Conservation (phyloP, 2,888 invertebrate genomes). For the Sipunculus nudus region DNA sequence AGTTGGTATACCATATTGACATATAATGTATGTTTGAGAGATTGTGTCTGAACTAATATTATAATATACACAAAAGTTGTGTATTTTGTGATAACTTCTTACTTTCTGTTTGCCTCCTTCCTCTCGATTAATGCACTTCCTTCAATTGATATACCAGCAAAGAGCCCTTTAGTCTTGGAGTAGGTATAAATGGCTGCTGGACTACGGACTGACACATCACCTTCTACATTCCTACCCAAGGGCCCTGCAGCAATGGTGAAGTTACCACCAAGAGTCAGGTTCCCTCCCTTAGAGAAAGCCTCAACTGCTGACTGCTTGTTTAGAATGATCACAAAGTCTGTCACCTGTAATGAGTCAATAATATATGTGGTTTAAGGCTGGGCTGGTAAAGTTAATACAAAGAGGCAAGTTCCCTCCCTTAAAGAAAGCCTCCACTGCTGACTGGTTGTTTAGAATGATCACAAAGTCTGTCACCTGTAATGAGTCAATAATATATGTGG, state of each 20-base stretch:
- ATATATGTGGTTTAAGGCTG: background rate
- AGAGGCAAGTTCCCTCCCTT: slow-evolving; percentile 63
- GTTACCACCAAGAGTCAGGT: slow-evolving; percentile 61
- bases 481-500: too few species aligned
- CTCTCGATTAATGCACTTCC: slow-evolving; percentile 61
- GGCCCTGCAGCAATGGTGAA: slow-evolving; percentile 64
- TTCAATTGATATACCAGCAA: slow-evolving; percentile 63
- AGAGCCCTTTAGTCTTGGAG: slow-evolving; percentile 60
- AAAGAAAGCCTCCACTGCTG: slow-evolving; percentile 61
- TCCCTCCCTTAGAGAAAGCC: slow-evolving; percentile 63
- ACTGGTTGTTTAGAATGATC: slow-evolving; percentile 55
- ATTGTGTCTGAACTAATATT: too few species aligned
- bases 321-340: slow-evolving; percentile 62
- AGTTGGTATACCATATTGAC: too few species aligned
- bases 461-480: slow-evolving; percentile 62
- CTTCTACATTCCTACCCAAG: slow-evolving; percentile 45
- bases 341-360: slow-evolving; percentile 56
- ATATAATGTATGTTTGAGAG: too few species aligned
- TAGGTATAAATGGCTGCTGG: slow-evolving; percentile 62
- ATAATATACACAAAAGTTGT: too few species aligned
- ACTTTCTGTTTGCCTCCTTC: slow-evolving; percentile 64
- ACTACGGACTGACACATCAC: slow-evolving; percentile 54
- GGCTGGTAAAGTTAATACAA: slow-evolving; percentile 58
- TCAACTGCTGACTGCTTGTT: slow-evolving; percentile 57
- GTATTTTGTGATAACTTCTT: too few species aligned